A percentile compares a stretch with the other conserved stretches of the same genome.
Conservation (phyloP, 2,888 invertebrate genomes). For the Agriotes lineatus region DNA sequence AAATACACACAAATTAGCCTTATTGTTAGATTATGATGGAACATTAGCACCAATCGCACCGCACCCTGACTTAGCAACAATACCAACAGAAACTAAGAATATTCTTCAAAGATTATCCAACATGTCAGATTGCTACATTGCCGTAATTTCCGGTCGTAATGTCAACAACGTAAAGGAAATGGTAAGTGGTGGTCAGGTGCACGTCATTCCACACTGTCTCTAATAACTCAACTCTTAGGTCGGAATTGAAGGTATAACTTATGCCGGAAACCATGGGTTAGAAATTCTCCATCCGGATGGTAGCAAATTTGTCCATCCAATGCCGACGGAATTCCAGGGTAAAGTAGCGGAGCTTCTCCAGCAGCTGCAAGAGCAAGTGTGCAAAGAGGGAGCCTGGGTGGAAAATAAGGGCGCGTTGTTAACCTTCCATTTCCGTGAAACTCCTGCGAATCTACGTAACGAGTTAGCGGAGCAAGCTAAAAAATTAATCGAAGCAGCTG, state of each 20-base stretch:
- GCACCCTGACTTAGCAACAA: slow-evolving; percentile 88
- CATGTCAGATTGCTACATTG: slow-evolving; percentile 88
- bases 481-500: slow-evolving; percentile 78
- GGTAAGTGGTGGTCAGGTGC: no score
- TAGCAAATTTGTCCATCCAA: slow-evolving; percentile 90
- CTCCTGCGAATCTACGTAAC: slow-evolving; percentile 77
- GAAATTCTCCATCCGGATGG: slow-evolving; percentile 92
- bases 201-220: no score
- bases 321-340: slow-evolving; percentile 87
- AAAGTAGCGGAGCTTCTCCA: slow-evolving; percentile 84
- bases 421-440: slow-evolving; percentile 90
- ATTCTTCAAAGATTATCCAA: slow-evolving; percentile 86
- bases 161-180: slow-evolving; percentile 90
- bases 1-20: slow-evolving; percentile 85
- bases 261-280: slow-evolving; percentile 90
- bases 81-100: slow-evolving; percentile 87
- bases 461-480: slow-evolving; percentile 80
- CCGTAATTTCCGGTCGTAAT: slow-evolving; percentile 87
- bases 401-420: slow-evolving; percentile 90
- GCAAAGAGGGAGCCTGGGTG: slow-evolving; percentile 91
- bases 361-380: slow-evolving; percentile 85
- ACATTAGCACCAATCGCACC: slow-evolving; percentile 91
- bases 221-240: no score
- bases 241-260: slow-evolving; percentile 90
- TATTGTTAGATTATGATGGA: slow-evolving; percentile 89